These are phyloP conservation scores for Malurus melanocephalus DNA, from an alignment of 2,113 vertebrate species.

Conservation along the genomic window DNA sequence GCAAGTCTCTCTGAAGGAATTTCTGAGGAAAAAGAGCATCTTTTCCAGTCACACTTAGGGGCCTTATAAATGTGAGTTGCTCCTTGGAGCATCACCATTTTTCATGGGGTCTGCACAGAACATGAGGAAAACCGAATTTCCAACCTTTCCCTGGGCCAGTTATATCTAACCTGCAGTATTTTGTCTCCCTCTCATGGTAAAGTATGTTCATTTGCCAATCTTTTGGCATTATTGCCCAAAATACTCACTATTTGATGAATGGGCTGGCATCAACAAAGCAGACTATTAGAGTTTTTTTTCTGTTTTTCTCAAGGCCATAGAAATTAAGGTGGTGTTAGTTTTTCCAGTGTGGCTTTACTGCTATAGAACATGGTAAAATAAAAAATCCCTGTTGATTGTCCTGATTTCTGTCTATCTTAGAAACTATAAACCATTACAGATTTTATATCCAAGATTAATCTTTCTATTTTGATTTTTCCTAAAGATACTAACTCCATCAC, in stretches of 20 bases:
- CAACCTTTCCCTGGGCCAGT: not conserved
- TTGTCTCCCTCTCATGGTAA: not conserved
- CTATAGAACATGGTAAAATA: not conserved
- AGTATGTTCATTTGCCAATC: not conserved
- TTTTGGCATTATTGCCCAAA: not conserved
- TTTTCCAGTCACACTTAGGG: not conserved
- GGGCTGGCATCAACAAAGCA: not conserved
- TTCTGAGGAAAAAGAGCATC: not conserved
- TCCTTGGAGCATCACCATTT: not conserved
- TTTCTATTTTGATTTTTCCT: not conserved
- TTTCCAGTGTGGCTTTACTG: accelerated
- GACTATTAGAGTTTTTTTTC: not conserved
- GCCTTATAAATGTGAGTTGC: not conserved
- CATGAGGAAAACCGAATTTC: not conserved
- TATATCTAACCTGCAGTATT: not conserved
- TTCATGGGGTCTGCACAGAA: not conserved
- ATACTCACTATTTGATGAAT: not conserved
- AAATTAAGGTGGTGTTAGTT: not conserved
- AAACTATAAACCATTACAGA: not conserved
- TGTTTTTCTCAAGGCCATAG: not conserved
- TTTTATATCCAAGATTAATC: not conserved
- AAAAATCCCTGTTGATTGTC: not conserved
- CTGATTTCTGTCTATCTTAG: not conserved
- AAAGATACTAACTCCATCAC: not conserved
- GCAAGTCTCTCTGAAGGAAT: not conserved